Conservation (phyloP, 2,797 vertebrate genomes). For the Mormyrus hasselquistii region DNA sequence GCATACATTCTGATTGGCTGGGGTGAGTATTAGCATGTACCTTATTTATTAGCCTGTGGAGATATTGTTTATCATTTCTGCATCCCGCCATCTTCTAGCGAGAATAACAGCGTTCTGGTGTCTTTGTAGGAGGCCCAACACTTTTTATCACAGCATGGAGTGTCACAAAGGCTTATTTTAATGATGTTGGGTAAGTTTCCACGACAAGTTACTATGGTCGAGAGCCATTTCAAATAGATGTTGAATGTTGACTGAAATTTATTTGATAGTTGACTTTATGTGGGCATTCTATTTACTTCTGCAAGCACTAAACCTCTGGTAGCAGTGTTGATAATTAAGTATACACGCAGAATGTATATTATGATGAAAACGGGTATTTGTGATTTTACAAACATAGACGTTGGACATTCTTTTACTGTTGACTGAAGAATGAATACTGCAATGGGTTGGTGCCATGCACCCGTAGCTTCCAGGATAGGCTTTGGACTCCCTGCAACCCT, state of each 20-base stretch:
- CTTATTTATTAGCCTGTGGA: background rate
- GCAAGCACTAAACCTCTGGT: background rate
- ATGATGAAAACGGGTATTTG: background rate
- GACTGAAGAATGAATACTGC: background rate
- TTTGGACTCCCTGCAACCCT: background rate
- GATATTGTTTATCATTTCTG: background rate
- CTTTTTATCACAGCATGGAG: conserved; percentile 85
- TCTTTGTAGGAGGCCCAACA: conserved; percentile 70
- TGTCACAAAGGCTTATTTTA: conserved; percentile 70
- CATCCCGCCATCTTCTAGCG: background rate
- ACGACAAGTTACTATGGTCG: background rate
- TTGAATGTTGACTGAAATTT: background rate
- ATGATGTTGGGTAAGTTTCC: conserved; percentile 62
- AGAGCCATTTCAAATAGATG: background rate
- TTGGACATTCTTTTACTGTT: background rate
- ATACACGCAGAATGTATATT: background rate
- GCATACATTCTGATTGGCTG: conserved; percentile 95
- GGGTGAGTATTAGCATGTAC: conserved; percentile 64
- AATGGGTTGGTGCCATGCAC: background rate
- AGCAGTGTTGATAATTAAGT: background rate
- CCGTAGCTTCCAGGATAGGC: background rate
- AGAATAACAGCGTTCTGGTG: conserved; percentile 7
- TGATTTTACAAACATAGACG: background rate
- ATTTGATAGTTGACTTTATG: background rate
- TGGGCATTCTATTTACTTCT: background rate